phyloP scores from a whole-genome alignment of 2,888 invertebrate genomes.

The Sesia apiformis region DNA sequence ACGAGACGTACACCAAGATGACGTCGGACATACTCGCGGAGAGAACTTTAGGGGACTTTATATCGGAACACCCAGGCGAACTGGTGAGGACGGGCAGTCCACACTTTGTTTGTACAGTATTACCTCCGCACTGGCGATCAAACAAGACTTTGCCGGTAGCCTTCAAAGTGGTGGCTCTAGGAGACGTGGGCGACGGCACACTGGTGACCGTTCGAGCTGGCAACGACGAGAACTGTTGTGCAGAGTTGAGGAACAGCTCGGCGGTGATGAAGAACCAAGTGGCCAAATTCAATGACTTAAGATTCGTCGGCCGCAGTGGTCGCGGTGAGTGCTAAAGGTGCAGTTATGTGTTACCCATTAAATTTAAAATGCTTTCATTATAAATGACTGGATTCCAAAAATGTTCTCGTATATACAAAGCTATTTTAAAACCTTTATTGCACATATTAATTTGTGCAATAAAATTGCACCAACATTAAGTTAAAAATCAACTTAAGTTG shows the following conservation, averaged over 20 bases:
- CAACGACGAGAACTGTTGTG: conserved; percentile 98
- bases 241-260: conserved; percentile 94
- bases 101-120: conserved; percentile 94
- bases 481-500: no score
- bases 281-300: conserved; percentile 98
- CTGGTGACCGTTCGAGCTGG: conserved; percentile 96
- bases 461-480: no score
- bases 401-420: no score
- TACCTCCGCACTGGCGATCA: conserved; percentile 97
- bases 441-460: no score
- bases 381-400: no score
- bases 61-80: conserved; percentile 94
- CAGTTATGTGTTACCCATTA: conserved; percentile 38
- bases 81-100: conserved; percentile 94
- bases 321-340: conserved; percentile 88
- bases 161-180: conserved; percentile 96
- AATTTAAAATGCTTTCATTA: no score
- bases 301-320: conserved; percentile 98
- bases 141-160: conserved; percentile 98
- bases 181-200: conserved; percentile 96
- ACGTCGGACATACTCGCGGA: conserved; percentile 93
- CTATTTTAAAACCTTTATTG: no score
- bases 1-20: conserved; percentile 91
- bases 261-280: conserved; percentile 99
- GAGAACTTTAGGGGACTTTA: conserved; percentile 88